phyloP scores from a whole-genome alignment of 2,797 vertebrate genomes.

The Percopsis omiscomaycus region DNA sequence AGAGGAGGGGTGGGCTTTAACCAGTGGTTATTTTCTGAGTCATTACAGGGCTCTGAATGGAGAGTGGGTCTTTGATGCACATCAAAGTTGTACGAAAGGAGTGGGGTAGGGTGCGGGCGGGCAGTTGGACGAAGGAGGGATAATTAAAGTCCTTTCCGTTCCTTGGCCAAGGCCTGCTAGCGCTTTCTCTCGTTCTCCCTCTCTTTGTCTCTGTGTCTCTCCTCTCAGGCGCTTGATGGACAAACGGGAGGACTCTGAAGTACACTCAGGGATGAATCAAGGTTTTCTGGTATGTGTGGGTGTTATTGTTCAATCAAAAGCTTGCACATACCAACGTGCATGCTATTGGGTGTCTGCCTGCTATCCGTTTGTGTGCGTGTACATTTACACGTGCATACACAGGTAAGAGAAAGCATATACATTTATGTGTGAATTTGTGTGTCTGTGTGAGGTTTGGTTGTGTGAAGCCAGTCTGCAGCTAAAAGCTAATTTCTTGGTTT shows the following conservation, averaged over 20 bases:
- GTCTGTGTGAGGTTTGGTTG: neutral
- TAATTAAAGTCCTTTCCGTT: constrained; percentile 60
- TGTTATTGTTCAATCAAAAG: neutral
- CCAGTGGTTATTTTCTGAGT: constrained; percentile 8
- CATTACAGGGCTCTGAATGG: constrained; percentile 61
- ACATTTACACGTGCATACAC: constrained; percentile 16
- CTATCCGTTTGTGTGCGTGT: constrained; percentile 3
- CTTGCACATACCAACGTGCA: constrained; percentile 40
- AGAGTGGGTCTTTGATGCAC: constrained; percentile 24
- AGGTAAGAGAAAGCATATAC: constrained; percentile 33
- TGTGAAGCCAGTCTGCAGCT: neutral
- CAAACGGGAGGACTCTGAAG: constrained; percentile 63
- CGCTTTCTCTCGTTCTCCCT: neutral
- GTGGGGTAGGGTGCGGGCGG: neutral
- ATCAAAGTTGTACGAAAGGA: neutral
- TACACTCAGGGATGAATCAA: constrained; percentile 61
- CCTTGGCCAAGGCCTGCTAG: constrained; percentile 26
- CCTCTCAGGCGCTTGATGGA: constrained; percentile 53
- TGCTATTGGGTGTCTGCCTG: constrained; percentile 44
- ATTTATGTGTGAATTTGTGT: constrained; percentile 9
- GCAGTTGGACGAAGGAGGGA: constrained; percentile 18
- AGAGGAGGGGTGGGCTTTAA: neutral
- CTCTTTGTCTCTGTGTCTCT: constrained; percentile 39
- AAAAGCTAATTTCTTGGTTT: too few relatives aligned
- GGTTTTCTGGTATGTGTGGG: constrained; percentile 48